Evolutionary conservation across 2,797 vertebrate species (phyloP), one percentile per base, ranked within the genome.

Genomic region (Ceryle rudis): DNA sequence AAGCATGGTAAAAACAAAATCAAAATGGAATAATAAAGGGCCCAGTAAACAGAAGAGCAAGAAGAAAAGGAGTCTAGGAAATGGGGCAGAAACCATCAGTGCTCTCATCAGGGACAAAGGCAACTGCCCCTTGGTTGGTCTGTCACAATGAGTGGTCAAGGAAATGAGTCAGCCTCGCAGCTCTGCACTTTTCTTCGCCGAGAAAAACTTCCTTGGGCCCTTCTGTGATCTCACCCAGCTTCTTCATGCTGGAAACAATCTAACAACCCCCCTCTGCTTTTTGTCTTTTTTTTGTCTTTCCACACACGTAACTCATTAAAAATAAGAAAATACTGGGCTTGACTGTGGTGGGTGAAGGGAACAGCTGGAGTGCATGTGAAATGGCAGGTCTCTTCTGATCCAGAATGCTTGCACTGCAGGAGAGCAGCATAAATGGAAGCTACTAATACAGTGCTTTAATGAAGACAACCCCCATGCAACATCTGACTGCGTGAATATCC

Each of bases 311-410:
- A 86, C 44, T 90, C 78, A 92, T 97, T 94, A 95, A 85, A 93
- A 91, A 44, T 29, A 66, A 88, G 69, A 81, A 95, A 84, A 70
- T 75, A 57, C 6, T 5, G 35, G 67, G 41, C 71, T 84, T 93
- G 86, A 54, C 77, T 82, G 90, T 22, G 75, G 93, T 89, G 81
- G 94, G 83, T 90, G 80, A 89, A 92, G 70, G 73, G 60, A 92
- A 55, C 94, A 95, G 91, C 96, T 96, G 94, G 87, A 91, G 35
- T 2, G 2, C 82, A 74, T 80, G 74, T 81, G 94, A 95, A 89
- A 74, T 42, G 46, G 81, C 86, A 94, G 74, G 55, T 51, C 55
- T 93, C 67, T 69, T 95, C 93, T 95, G 90, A 95, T 94, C 70
- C 95, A 95, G 78, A 94, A 90, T 78, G 88, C 86, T 77, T 69